Evolutionary conservation across 1,140 invertebrate species (phyloP).

Genomic region (Drosophila gunungcola): DNA sequence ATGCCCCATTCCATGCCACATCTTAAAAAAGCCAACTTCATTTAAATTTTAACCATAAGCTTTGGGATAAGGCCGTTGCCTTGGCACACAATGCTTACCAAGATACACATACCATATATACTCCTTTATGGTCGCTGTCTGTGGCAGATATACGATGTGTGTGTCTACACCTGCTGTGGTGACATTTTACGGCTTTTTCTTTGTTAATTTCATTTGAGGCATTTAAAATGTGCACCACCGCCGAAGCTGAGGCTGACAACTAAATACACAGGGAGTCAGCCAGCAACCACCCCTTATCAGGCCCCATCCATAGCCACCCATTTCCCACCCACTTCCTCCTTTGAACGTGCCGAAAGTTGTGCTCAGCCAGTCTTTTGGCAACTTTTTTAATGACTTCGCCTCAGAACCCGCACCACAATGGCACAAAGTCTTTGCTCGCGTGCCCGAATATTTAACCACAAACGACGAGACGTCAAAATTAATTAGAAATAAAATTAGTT

Average conservation of each 20-base stretch:
- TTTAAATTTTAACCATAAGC: slow-evolving; percentile 66
- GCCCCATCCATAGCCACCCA: not conserved
- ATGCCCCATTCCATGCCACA: not conserved
- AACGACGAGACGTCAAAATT: slow-evolving; percentile 83
- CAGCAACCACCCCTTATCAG: slow-evolving; percentile 6
- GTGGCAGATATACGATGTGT: slow-evolving; percentile 28
- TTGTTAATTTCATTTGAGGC: slow-evolving; percentile 82
- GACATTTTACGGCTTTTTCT: slow-evolving; percentile 81
- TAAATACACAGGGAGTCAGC: slow-evolving; percentile 58
- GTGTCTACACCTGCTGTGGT: slow-evolving; percentile 68
- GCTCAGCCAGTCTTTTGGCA: slow-evolving; percentile 65
- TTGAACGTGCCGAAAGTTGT: slow-evolving; percentile 59
- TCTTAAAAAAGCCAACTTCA: slow-evolving; percentile 53
- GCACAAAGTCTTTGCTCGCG: slow-evolving; percentile 65
- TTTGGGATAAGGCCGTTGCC: slow-evolving; percentile 51
- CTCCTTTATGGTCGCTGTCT: slow-evolving; percentile 20
- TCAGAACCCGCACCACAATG: slow-evolving; percentile 43
- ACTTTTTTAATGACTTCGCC: slow-evolving; percentile 79
- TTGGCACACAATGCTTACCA: slow-evolving; percentile 13
- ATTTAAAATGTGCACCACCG: slow-evolving; percentile 75
- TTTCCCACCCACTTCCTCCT: not conserved
- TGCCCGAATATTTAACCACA: slow-evolving; percentile 81
- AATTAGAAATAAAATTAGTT: slow-evolving; percentile 83
- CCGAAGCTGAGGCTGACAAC: slow-evolving; percentile 73
- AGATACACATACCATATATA: not conserved